phyloP scores from a whole-genome alignment of 1,140 invertebrate species.

The Chionoecetes opilio region DNA sequence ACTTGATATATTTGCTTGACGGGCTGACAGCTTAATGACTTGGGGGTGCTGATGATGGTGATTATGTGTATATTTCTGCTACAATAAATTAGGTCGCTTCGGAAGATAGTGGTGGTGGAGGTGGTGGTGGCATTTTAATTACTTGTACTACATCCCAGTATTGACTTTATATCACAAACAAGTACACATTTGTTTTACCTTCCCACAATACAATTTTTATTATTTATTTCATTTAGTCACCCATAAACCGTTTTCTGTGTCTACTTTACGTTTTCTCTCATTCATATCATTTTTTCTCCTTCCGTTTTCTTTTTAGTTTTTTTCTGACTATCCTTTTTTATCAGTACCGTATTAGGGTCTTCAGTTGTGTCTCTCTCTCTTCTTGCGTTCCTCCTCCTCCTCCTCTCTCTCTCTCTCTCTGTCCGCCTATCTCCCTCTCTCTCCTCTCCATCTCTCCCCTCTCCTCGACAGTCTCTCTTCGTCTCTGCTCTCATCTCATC shows the following conservation, averaged over 20 bases:
- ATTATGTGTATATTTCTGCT: not conserved
- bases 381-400: not conserved
- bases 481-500: not conserved
- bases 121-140: not conserved
- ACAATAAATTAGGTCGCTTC: not conserved
- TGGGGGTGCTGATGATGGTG: not conserved
- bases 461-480: too few species aligned
- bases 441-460: not conserved
- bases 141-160: not conserved
- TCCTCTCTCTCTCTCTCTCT: not conserved
- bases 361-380: too few species aligned
- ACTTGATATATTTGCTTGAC: too few species aligned
- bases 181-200: too few species aligned
- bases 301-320: not conserved
- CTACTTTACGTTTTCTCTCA: not conserved
- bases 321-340: not conserved
- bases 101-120: not conserved
- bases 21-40: too few species aligned
- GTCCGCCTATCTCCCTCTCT: not conserved
- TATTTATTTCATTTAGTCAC: too few species aligned
- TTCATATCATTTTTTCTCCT: not conserved
- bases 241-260: too few species aligned
- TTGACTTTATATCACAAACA: not conserved
- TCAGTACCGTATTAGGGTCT: too few species aligned
- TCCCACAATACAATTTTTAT: too few species aligned